These are phyloP conservation scores for Enteromius afrohamiltoni DNA, from an alignment of 2,797 vertebrate species.

Conservation along the genomic window DNA sequence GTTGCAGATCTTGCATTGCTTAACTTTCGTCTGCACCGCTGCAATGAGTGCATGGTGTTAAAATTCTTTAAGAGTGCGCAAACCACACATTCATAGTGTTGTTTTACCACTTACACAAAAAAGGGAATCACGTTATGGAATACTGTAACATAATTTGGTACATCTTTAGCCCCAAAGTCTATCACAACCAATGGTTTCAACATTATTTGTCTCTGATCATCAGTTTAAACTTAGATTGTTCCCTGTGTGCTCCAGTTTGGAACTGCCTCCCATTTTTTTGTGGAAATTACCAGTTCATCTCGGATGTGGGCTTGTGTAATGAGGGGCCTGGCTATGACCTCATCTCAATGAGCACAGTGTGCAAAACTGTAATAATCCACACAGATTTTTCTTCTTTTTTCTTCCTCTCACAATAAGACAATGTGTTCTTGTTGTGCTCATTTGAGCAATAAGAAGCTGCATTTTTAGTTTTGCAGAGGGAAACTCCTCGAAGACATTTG, in stretches of 20 bases:
- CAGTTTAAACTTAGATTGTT: constrained; percentile 19
- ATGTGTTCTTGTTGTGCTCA: constrained; percentile 44
- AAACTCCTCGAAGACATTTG: constrained; percentile 11
- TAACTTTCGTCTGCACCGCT: constrained; percentile 25
- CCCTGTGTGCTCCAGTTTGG: constrained; percentile 37
- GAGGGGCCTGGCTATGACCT: constrained; percentile 56
- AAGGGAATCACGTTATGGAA: neutral
- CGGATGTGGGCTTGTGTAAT: constrained; percentile 53
- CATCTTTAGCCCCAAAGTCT: neutral
- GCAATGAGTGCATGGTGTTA: constrained; percentile 7
- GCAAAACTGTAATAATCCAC: constrained; percentile 54
- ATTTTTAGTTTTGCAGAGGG: constrained; percentile 28
- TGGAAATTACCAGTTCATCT: constrained; percentile 56
- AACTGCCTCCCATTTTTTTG: constrained; percentile 38
- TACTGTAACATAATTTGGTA: neutral
- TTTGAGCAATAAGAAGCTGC: constrained; percentile 19
- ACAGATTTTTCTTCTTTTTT: constrained; percentile 6
- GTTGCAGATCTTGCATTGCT: constrained; percentile 33
- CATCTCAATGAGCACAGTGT: constrained; percentile 52
- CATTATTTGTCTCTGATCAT: constrained; percentile 19
- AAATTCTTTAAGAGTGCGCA: neutral
- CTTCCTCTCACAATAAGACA: constrained; percentile 30
- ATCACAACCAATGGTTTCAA: constrained; percentile 8
- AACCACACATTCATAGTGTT: constrained; percentile 17
- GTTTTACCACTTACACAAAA: constrained; percentile 5